Percentiles rank a stretch among this genome's conserved stretches.
Evolutionary conservation across 2,888 invertebrate species (phyloP).

Genomic region (Mantis religiosa): DNA sequence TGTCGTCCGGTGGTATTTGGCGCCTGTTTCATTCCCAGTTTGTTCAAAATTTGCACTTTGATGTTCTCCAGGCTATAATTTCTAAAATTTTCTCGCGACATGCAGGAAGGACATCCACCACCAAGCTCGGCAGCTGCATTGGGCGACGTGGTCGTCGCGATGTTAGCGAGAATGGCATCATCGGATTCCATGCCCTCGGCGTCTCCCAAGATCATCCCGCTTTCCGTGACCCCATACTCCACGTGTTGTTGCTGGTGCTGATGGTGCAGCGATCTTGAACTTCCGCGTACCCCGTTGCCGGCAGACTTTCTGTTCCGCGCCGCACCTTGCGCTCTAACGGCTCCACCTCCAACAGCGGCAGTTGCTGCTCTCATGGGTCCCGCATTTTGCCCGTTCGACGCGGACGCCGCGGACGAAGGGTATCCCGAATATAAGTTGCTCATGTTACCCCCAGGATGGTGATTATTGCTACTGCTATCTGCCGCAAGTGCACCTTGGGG

Average conservation of each 20-base stretch:
- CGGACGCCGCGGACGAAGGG: not conserved
- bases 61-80: slow-evolving; percentile 55
- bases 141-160: not conserved
- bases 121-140: not conserved
- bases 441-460: not conserved
- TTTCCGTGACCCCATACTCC: not conserved
- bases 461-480: not conserved
- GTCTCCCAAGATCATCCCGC: not conserved
- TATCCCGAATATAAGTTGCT: not conserved
- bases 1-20: slow-evolving; percentile 60
- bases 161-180: not conserved
- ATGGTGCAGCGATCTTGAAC: not conserved
- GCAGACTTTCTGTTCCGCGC: not conserved
- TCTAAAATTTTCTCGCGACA: slow-evolving; percentile 54
- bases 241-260: not conserved
- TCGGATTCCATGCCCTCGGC: not conserved
- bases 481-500: not conserved
- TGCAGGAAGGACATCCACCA: slow-evolving; percentile 50
- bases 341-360: not conserved
- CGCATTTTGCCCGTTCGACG: not conserved
- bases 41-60: slow-evolving; percentile 56
- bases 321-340: not conserved
- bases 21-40: slow-evolving; percentile 55
- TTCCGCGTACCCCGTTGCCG: not conserved
- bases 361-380: not conserved